phyloP scores from a whole-genome alignment of 2,113 vertebrate species.

The Lampris incognitus region DNA sequence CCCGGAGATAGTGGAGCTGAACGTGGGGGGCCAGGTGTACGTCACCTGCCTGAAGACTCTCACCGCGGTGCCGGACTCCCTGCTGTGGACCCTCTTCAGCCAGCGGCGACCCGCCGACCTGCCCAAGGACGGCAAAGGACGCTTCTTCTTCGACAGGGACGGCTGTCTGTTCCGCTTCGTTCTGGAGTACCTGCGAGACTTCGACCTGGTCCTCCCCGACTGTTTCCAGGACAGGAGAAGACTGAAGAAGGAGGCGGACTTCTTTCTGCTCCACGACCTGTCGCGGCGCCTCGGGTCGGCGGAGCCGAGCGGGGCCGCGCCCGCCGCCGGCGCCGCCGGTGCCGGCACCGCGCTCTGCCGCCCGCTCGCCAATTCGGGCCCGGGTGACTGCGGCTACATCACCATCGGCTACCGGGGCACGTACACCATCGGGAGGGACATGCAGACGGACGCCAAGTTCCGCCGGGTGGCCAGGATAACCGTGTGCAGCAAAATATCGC shows the following conservation, averaged over 20 bases:
- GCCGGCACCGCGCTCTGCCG: conserved; percentile 64
- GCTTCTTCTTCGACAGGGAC: conserved; percentile 96
- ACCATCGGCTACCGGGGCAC: conserved; percentile 95
- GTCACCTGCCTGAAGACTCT: conserved; percentile 93
- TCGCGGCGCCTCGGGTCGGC: conserved; percentile 82
- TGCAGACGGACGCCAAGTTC: conserved; percentile 95
- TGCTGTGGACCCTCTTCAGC: conserved; percentile 92
- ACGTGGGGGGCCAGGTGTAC: conserved; percentile 96
- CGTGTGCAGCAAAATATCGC: conserved; percentile 94
- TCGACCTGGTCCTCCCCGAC: conserved; percentile 91
- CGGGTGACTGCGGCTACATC: conserved; percentile 88
- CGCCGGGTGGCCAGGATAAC: conserved; percentile 94
- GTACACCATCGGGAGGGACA: conserved; percentile 95
- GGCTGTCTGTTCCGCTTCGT: conserved; percentile 96
- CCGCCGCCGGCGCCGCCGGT: conserved; percentile 76
- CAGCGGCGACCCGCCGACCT: conserved; percentile 85
- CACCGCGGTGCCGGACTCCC: conserved; percentile 88
- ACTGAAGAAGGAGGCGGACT: conserved; percentile 93
- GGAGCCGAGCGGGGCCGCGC: conserved; percentile 73
- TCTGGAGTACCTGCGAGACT: conserved; percentile 93
- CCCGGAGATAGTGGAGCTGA: conserved; percentile 94
- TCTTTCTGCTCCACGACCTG: conserved; percentile 91
- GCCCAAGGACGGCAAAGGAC: conserved; percentile 92
- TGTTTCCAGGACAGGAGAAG: conserved; percentile 91
- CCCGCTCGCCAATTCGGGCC: conserved; percentile 82